phyloP scores from a whole-genome alignment of 2,797 vertebrate species.

The Hydrophis major region DNA sequence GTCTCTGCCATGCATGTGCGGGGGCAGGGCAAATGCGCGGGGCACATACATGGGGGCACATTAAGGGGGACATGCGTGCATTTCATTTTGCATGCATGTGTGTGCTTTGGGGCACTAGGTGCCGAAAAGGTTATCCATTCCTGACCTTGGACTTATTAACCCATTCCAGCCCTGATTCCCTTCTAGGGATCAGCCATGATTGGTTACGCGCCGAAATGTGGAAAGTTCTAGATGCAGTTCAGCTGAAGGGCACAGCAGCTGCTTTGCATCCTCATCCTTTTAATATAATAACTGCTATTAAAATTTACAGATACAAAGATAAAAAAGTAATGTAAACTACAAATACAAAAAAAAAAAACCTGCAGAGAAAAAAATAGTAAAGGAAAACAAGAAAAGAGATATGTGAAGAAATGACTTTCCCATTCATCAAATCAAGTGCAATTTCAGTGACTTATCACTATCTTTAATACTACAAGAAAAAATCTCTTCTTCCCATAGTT shows the following conservation, averaged over 20 bases:
- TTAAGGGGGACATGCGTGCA: no score
- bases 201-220: neutral
- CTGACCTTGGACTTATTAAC: neutral
- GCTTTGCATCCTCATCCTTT: neutral
- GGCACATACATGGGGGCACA: no score
- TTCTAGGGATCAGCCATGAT: neutral
- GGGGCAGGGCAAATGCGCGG: no score
- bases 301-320: neutral
- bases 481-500: neutral
- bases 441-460: neutral
- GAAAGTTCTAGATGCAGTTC: neutral
- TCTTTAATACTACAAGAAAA: neutral
- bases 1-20: no score
- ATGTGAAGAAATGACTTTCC: neutral
- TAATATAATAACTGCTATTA: neutral
- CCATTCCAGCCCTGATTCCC: neutral
- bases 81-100: no score
- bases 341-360: neutral
- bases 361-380: neutral
- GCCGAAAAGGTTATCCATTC: no score
- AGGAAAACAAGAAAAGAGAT: neutral
- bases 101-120: no score
- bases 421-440: neutral
- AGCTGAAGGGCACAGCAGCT: neutral
- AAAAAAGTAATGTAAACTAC: neutral